Evolutionary conservation across 1,140 invertebrate genomes (phyloP).

Genomic region (Cheumatopsyche charites): DNA sequence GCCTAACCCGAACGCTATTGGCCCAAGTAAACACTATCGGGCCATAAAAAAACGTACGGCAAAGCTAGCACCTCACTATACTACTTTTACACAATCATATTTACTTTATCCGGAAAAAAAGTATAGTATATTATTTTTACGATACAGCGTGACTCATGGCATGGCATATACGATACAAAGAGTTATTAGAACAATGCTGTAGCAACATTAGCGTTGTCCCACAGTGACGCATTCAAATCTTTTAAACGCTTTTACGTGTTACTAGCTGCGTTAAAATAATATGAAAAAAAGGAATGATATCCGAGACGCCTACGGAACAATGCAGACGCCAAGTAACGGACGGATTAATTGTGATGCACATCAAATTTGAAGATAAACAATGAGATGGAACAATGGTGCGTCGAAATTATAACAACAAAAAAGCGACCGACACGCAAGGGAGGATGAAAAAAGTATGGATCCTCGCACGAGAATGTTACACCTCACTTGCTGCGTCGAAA

Average conservation of each 20-base stretch:
- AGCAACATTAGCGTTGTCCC: not conserved
- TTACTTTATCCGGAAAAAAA: too few relatives aligned
- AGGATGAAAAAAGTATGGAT: constrained; percentile 2
- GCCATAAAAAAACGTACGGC: not conserved
- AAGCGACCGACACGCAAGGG: not conserved
- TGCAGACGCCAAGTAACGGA: constrained; percentile 30
- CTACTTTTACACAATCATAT: not conserved
- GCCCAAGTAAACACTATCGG: not conserved
- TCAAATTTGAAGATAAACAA: constrained; percentile 46
- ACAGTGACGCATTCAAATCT: constrained; percentile 13
- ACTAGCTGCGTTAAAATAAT: not conserved
- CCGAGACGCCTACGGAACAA: constrained; percentile 14
- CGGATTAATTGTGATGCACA: constrained; percentile 44
- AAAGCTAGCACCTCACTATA: not conserved
- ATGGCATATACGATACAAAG: not conserved
- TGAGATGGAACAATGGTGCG: constrained; percentile 39
- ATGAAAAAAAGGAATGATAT: not conserved
- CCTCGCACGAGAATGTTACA: constrained; percentile 20
- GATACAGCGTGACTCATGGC: too few relatives aligned
- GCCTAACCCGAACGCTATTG: too few relatives aligned
- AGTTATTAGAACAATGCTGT: constrained; percentile 16
- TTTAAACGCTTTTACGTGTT: constrained; percentile 17
- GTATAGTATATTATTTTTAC: too few relatives aligned
- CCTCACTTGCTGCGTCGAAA: constrained; percentile 12
- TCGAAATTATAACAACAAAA: constrained; percentile 19